Percentiles rank a stretch among this genome's conserved stretches.
Conservation (phyloP, 2,797 vertebrate species). For the Myiotriccus ornatus region DNA sequence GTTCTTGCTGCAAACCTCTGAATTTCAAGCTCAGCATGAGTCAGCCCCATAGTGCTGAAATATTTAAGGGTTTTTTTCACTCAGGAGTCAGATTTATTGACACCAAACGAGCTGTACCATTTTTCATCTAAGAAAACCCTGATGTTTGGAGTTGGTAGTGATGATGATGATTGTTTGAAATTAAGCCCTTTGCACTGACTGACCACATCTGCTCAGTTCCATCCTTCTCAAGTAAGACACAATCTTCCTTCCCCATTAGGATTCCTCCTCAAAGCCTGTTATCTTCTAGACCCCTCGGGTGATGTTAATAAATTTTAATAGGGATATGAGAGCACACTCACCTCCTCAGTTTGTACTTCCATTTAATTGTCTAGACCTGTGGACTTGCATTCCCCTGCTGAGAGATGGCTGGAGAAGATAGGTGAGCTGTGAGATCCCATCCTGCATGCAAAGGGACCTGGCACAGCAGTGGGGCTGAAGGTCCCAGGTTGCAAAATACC, state of each 20-base stretch:
- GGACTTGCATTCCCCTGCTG: neutral
- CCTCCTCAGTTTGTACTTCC: neutral
- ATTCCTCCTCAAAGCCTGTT: conserved; percentile 1
- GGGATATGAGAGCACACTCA: neutral
- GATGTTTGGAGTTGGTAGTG: neutral
- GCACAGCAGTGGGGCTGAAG: neutral
- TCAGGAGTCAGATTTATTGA: conserved; percentile 35
- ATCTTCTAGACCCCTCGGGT: neutral
- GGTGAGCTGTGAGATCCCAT: neutral
- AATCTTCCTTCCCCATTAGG: neutral
- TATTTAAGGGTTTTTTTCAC: conserved; percentile 60
- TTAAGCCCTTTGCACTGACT: conserved; percentile 19
- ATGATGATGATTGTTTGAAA: conserved; percentile 36
- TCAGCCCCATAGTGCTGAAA: conserved; percentile 51
- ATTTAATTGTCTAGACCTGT: neutral
- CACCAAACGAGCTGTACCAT: neutral
- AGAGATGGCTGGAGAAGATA: neutral
- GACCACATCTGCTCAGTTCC: conserved; percentile 9
- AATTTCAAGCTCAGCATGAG: conserved; percentile 59
- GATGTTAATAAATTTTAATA: conserved; percentile 35
- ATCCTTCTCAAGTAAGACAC: neutral
- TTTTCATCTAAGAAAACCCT: conserved; percentile 37
- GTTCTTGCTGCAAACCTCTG: conserved; percentile 37
- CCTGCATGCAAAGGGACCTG: neutral
- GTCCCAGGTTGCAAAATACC: neutral